Base-by-base conservation (phyloP, 2,888 invertebrate genomes). In the Sarcophaga caerulescens region DNA sequence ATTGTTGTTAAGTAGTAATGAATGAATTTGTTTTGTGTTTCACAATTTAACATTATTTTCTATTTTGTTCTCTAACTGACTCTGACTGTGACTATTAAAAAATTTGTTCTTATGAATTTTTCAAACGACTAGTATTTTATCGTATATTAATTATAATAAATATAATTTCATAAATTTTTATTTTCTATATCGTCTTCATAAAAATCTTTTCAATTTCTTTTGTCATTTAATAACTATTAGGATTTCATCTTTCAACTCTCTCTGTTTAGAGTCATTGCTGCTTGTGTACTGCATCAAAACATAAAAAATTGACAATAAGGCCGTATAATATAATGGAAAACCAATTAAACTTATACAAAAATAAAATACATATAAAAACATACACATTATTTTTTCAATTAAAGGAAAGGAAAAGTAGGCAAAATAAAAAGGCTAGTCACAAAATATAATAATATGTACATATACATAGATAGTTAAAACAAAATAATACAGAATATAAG, bases 191-290 rank as follows among this genome's bases (percentile, higher is more conserved):
- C 57, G 47, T 59, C 25, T 25, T 59, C 23, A 45, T 81, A 75
- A 68, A 74, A 74, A 69, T 60, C 69, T 19, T 81, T 10, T 76
- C 44, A 69, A 81, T 63, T 63, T 76, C 17, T 73, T 12, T 69
- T 71, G 60, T 77, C 25, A 60, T 73, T 35, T 60, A 71, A 62
- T 77, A 77, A 52, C 66, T 73, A 77, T 71, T 82, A 77, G 70
- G 65, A 76, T 82, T 82, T 71, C 12, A 14, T 52, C 17, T 52
- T 14, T 12, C 52, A 17, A 14, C 52, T 52, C 14, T 47, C 52
- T 52, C n/a, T n/a, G n/a, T n/a, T n/a, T n/a, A n/a, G n/a, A n/a
- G n/a, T n/a, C n/a, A 17, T 1, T 52, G 35, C 17, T 14, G 47
- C 10, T 47, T 14, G 14, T 14, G 14, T 52, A 52, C 0, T 52